Percentiles rank a stretch among this genome's conserved stretches.
These are phyloP conservation scores for Columbina picui DNA, from an alignment of 2,113 vertebrate genomes.

Conservation along the genomic window DNA sequence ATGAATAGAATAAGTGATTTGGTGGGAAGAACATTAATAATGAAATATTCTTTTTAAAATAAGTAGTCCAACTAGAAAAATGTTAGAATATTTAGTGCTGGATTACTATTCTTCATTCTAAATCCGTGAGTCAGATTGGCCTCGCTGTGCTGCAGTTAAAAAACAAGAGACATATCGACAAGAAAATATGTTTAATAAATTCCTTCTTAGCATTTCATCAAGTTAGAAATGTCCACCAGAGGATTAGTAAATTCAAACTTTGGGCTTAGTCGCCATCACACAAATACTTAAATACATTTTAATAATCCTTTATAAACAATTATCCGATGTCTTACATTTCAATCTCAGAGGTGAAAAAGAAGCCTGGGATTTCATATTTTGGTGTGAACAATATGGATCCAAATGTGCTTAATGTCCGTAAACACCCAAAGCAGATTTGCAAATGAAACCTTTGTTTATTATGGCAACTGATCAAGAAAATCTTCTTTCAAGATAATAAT, in stretches of 20 bases:
- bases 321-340: background rate
- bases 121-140: background rate
- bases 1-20: background rate
- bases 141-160: background rate
- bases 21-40: background rate
- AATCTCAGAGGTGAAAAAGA: background rate
- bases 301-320: background rate
- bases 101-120: background rate
- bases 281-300: background rate
- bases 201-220: background rate
- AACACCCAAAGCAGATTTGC: background rate
- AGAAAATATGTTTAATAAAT: background rate
- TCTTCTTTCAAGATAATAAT: background rate
- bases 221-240: background rate
- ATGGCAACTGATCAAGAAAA: slow-evolving; percentile 10
- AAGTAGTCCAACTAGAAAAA: background rate
- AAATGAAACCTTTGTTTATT: slow-evolving; percentile 24
- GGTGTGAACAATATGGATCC: background rate
- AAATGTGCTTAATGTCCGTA: background rate
- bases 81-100: background rate
- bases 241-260: background rate
- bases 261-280: background rate
- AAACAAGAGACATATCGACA: background rate
- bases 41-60: background rate
- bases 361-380: background rate